Percentiles rank a stretch among this genome's conserved stretches.
phyloP scores from a whole-genome alignment of 2,113 vertebrate genomes.

The Climacteris rufus region DNA sequence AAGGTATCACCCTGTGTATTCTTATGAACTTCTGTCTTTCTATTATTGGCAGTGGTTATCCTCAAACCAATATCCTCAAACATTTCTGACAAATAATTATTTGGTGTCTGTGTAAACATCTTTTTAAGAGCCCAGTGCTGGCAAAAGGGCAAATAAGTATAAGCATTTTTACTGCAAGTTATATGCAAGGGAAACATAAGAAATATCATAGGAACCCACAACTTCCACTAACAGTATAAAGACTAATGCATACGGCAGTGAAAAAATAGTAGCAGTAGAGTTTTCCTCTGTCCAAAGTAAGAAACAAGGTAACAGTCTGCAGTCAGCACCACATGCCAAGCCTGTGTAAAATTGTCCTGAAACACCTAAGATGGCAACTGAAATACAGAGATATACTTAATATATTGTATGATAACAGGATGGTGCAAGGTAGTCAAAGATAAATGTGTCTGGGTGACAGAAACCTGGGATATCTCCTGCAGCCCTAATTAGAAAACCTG shows the following conservation, averaged over 20 bases:
- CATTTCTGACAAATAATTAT: constrained; percentile 59
- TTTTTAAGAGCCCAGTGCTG: constrained; percentile 19
- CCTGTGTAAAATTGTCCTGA: neutral
- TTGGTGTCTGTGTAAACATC: neutral
- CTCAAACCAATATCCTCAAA: neutral
- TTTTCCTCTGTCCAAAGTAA: constrained; percentile 31
- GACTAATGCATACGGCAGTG: neutral
- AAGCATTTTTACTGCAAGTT: constrained; percentile 48
- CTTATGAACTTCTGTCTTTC: neutral
- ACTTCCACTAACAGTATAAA: constrained; percentile 32
- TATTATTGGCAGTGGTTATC: neutral
- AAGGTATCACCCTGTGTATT: neutral
- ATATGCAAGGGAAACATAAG: neutral
- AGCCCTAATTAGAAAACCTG: neutral
- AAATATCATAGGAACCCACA: constrained; percentile 35
- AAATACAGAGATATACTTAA: neutral
- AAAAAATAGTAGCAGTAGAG: neutral
- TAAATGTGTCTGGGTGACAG: neutral
- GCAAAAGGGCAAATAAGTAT: constrained; percentile 45
- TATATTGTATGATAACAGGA: neutral
- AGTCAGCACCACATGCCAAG: neutral
- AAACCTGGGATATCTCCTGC: neutral
- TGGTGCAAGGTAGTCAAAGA: neutral
- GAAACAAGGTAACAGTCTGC: neutral
- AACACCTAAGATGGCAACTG: neutral